Conservation (phyloP, 2,888 invertebrate species). For the Steinernema carpocapsae region DNA sequence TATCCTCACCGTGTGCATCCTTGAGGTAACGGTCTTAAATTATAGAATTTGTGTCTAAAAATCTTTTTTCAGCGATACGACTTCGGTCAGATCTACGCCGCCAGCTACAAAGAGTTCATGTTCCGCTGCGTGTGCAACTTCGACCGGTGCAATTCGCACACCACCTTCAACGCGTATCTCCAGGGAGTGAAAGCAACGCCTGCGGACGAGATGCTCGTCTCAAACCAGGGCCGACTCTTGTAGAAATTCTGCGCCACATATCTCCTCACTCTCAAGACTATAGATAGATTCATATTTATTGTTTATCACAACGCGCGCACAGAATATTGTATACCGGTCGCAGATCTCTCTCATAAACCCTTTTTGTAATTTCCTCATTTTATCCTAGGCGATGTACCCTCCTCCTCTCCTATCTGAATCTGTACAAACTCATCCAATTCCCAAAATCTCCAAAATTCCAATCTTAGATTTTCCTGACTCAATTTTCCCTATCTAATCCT, state of each 20-base stretch:
- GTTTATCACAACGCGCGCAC: too few species aligned
- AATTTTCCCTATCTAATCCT: too few species aligned
- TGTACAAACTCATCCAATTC: too few species aligned
- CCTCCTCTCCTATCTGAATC: too few species aligned
- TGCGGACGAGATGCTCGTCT: background rate
- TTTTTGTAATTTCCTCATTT: too few species aligned
- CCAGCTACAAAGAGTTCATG: constrained; percentile 41
- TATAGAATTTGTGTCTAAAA: too few species aligned
- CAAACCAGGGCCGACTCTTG: background rate
- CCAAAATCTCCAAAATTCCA: too few species aligned
- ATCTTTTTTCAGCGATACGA: constrained; percentile 46
- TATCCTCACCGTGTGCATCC: constrained; percentile 39
- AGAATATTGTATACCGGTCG: background rate
- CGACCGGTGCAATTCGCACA: constrained; percentile 40
- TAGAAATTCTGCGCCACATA: too few species aligned
- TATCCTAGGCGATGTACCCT: too few species aligned
- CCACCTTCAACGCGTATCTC: constrained; percentile 39
- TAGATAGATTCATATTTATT: too few species aligned
- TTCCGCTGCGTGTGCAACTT: constrained; percentile 44
- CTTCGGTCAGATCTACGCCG: constrained; percentile 31
- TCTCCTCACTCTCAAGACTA: too few species aligned
- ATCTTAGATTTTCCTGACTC: too few species aligned
- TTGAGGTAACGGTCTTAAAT: constrained; percentile 38
- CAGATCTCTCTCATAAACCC: background rate
- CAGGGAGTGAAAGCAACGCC: constrained; percentile 2